phyloP scores from a whole-genome alignment of 2,797 vertebrate species.

The Cuniculus paca region DNA sequence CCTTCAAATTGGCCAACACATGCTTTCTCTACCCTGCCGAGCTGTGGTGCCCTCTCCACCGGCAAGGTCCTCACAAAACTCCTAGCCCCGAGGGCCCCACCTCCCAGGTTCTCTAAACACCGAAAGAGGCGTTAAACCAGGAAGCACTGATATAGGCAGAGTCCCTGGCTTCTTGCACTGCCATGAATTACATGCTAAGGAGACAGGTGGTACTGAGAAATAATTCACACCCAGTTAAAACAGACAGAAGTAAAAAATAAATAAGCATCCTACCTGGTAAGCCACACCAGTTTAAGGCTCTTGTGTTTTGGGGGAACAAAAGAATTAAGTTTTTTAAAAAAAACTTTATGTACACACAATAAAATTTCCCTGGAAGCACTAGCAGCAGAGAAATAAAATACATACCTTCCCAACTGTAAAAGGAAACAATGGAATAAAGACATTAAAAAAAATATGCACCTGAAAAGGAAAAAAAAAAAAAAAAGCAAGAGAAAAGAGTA shows the following conservation, averaged over 20 bases:
- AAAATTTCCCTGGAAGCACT: background rate
- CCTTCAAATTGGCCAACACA: background rate
- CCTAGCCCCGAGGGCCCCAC: fast-evolving
- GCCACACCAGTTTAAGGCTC: background rate
- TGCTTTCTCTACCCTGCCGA: background rate
- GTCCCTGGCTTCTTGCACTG: background rate
- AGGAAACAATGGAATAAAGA: background rate
- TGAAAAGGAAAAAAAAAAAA: background rate
- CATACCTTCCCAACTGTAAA: background rate
- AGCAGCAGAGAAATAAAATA: background rate
- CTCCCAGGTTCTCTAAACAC: background rate
- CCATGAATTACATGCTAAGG: background rate
- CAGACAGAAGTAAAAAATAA: background rate
- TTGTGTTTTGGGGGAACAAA: background rate
- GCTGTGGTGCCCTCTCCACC: fast-evolving
- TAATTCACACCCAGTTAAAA: background rate
- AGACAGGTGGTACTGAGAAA: background rate
- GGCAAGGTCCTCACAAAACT: background rate
- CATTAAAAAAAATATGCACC: background rate
- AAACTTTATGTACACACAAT: background rate
- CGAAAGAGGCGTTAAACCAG: background rate
- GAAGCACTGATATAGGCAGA: background rate
- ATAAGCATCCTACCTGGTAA: background rate
- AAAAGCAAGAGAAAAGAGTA: background rate
- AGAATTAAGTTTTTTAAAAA: background rate